Conservation (phyloP, 2,113 vertebrate genomes). For the Pheucticus melanocephalus region DNA sequence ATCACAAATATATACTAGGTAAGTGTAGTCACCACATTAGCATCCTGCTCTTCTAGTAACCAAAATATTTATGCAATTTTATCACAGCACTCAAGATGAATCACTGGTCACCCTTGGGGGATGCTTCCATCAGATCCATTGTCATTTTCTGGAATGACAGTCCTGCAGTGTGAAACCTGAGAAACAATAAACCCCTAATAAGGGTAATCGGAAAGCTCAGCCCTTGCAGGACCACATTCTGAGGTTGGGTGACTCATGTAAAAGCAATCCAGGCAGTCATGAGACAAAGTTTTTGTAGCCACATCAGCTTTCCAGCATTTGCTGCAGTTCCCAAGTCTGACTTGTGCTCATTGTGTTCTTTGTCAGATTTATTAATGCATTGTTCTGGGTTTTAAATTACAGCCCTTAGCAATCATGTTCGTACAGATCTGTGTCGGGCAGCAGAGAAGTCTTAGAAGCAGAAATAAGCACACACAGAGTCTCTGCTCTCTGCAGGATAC, state of each 20-base stretch:
- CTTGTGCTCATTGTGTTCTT: slow-evolving; percentile 26
- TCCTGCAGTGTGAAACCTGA: not conserved
- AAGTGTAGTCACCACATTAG: not conserved
- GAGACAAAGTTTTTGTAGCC: slow-evolving; percentile 54
- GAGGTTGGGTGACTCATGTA: slow-evolving; percentile 43
- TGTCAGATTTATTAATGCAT: slow-evolving; percentile 46
- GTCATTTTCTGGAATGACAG: slow-evolving; percentile 33
- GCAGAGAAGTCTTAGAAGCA: not conserved
- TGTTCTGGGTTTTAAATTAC: slow-evolving; percentile 31
- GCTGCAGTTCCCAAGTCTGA: slow-evolving; percentile 19
- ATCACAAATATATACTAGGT: not conserved
- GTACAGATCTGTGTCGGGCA: not conserved
- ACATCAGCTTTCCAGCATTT: slow-evolving; percentile 59
- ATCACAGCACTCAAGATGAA: not conserved
- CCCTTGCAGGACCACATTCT: not conserved
- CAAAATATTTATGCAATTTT: not conserved
- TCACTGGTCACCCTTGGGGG: not conserved
- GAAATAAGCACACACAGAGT: rapidly evolving
- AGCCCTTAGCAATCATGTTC: not conserved
- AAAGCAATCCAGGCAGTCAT: slow-evolving; percentile 47
- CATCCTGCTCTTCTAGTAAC: not conserved
- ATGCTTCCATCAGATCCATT: not conserved
- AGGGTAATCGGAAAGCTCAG: slow-evolving; percentile 1
- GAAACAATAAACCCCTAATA: not conserved
- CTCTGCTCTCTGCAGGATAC: not conserved